phyloP scores from a whole-genome alignment of 2,797 vertebrate species.

The Nannoperca obscura region DNA sequence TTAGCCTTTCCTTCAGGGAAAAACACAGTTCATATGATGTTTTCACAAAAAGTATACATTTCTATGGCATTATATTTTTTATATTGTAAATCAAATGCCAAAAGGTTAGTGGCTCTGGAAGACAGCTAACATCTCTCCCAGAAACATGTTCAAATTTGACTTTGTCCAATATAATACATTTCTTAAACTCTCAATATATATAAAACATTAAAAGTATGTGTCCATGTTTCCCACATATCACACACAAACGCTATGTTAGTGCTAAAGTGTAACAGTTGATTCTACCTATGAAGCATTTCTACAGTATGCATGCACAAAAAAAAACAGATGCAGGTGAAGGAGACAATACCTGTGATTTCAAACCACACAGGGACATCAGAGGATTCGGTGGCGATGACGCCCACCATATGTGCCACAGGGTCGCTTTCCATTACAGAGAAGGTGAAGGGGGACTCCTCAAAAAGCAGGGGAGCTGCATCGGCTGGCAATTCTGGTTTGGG shows the following conservation, averaged over 20 bases:
- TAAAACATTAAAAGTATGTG: background rate
- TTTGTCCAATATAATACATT: background rate
- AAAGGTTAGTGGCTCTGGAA: background rate
- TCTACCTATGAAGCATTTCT: conserved; percentile 21
- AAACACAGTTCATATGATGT: background rate
- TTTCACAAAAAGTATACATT: background rate
- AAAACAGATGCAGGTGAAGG: background rate
- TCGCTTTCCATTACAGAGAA: conserved; percentile 99
- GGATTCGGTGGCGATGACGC: conserved; percentile 93
- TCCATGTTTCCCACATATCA: conserved; percentile 6
- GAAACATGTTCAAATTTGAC: background rate
- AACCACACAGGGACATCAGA: conserved; percentile 93
- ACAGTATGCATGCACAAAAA: conserved; percentile 24
- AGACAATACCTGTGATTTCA: conserved; percentile 93
- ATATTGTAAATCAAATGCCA: background rate
- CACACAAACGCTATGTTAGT: conserved; percentile 45
- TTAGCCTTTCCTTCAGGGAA: background rate
- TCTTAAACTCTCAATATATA: background rate
- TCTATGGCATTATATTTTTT: background rate
- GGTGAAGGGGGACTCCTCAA: conserved; percentile 92
- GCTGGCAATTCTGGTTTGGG: conserved; percentile 87
- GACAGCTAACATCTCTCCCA: background rate
- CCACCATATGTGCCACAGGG: conserved; percentile 97
- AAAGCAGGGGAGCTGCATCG: conserved; percentile 85
- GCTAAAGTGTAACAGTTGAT: background rate